Evolutionary conservation across 2,888 invertebrate genomes (phyloP).

Genomic region (Bembecia ichneumoniformis): DNA sequence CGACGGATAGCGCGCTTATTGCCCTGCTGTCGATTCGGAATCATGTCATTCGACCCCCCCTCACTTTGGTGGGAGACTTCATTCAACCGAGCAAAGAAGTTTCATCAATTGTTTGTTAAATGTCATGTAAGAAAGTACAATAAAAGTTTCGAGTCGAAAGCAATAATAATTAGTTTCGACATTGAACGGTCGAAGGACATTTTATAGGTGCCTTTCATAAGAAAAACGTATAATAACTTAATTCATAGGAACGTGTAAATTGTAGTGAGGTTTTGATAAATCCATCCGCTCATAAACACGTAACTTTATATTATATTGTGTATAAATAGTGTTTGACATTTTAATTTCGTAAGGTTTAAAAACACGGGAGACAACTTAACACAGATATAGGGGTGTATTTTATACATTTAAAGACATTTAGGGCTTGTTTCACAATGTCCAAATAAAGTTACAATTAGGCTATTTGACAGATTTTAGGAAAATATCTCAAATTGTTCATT

Average conservation of each 20-base stretch:
- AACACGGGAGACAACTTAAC: too few relatives aligned
- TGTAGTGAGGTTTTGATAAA: slow-evolving; percentile 52
- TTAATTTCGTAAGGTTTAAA: too few relatives aligned
- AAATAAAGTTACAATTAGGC: too few relatives aligned
- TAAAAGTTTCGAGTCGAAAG: slow-evolving; percentile 33
- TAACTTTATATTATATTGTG: slow-evolving; percentile 21
- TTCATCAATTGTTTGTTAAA: too few relatives aligned
- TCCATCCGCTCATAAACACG: slow-evolving; percentile 52
- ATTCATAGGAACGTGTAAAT: slow-evolving; percentile 48
- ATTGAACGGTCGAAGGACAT: slow-evolving; percentile 44
- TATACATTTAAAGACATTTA: too few relatives aligned
- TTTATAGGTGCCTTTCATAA: slow-evolving; percentile 70
- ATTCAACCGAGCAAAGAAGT: too few relatives aligned
- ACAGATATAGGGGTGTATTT: too few relatives aligned
- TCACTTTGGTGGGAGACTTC: too few relatives aligned
- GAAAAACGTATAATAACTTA: slow-evolving; percentile 33
- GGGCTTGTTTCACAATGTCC: too few relatives aligned
- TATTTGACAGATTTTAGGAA: too few relatives aligned
- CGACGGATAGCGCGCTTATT: slow-evolving; percentile 27
- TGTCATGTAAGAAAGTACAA: background rate
- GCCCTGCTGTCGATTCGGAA: slow-evolving; percentile 29
- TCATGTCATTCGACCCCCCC: slow-evolving; percentile 8
- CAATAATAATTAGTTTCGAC: slow-evolving; percentile 53
- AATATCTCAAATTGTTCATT: too few relatives aligned
- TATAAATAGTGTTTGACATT: slow-evolving; percentile 7